Conservation (phyloP, 1,140 invertebrate genomes). For the Matsumurasca onukii region DNA sequence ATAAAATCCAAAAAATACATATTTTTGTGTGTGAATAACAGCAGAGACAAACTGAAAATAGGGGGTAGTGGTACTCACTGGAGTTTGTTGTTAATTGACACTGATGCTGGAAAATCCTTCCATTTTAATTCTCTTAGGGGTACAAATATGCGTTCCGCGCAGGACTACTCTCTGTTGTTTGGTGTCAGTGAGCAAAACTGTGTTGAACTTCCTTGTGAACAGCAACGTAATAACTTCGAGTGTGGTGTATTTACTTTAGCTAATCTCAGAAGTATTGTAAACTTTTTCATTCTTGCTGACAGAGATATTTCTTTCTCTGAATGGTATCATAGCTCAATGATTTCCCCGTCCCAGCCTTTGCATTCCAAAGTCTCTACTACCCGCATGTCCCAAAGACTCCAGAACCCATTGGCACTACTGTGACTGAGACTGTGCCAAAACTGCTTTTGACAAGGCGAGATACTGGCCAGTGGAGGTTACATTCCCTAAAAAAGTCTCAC, state of each 20-base stretch:
- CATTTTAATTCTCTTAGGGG: not conserved
- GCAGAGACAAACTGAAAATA: not conserved
- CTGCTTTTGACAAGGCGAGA: too few relatives aligned
- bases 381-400: too few relatives aligned
- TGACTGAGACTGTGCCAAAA: too few relatives aligned
- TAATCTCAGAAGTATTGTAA: not conserved
- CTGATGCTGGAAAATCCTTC: not conserved
- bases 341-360: too few relatives aligned
- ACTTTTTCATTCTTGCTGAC: not conserved
- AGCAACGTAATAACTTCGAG: not conserved
- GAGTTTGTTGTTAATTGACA: not conserved
- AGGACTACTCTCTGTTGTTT: not conserved
- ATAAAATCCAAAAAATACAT: not conserved
- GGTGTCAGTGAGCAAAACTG: not conserved
- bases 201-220: not conserved
- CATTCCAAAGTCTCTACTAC: too few relatives aligned
- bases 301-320: not conserved
- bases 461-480: too few relatives aligned
- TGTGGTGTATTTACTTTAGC: not conserved
- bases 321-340: too few relatives aligned
- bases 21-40: not conserved
- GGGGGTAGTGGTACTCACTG: not conserved
- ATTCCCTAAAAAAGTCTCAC: too few relatives aligned
- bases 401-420: too few relatives aligned
- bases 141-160: not conserved